phyloP scores from a whole-genome alignment of 2,888 invertebrate species.

The Amphimallon solstitiale region DNA sequence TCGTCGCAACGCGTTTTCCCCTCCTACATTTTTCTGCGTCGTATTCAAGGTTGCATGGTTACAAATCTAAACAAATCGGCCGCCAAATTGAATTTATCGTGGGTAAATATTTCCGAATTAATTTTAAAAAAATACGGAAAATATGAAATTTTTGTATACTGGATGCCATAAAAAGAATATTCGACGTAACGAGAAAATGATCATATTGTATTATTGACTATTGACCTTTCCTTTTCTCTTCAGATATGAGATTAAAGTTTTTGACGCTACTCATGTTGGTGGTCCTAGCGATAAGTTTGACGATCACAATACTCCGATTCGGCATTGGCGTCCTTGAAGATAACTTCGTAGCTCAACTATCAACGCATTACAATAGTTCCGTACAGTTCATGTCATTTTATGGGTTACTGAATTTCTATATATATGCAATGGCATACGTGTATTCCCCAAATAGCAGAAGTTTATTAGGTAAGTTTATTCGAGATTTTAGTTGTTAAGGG shows the following conservation, averaged over 20 bases:
- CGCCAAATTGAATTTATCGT: no score
- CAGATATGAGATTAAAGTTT: conserved; percentile 92
- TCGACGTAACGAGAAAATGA: no score
- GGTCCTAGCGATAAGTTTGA: conserved; percentile 77
- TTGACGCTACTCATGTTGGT: conserved; percentile 86
- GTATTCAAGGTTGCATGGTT: no score
- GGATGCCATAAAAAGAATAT: no score
- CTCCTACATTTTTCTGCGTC: no score
- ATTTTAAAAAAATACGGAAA: no score
- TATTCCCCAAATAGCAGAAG: conserved; percentile 88
- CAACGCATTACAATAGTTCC: conserved; percentile 89
- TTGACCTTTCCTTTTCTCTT: conserved; percentile 50
- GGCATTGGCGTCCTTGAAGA: conserved; percentile 92
- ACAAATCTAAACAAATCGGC: no score
- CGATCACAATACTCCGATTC: conserved; percentile 84
- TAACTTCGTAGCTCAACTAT: conserved; percentile 90
- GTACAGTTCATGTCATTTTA: conserved; percentile 97
- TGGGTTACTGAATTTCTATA: conserved; percentile 91
- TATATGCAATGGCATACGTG: conserved; percentile 93
- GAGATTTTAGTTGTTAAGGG: no score
- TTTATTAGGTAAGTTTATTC: conserved; percentile 84
- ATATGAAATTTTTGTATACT: no score
- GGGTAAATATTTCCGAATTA: no score
- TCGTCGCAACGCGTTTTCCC: no score
- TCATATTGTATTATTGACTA: not conserved